Evolutionary conservation across 2,113 vertebrate species (phyloP).

Genomic region (Nipponia nippon): DNA sequence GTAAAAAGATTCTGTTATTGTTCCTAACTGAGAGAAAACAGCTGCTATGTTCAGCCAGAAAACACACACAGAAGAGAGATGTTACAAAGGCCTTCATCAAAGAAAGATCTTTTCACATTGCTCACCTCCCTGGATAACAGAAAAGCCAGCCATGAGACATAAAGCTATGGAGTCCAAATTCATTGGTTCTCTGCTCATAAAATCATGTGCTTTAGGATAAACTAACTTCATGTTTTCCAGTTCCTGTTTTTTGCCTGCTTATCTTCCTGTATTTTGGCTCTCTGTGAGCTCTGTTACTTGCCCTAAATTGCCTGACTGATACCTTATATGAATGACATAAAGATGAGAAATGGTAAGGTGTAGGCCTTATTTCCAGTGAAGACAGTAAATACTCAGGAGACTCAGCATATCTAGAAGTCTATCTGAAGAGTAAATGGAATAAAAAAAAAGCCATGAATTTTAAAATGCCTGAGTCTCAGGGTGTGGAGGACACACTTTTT

Average conservation of each 20-base stretch:
- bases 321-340: background rate
- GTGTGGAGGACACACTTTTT: background rate
- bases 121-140: background rate
- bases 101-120: background rate
- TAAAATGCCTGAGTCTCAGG: background rate
- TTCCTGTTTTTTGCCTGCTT: background rate
- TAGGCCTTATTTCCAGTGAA: background rate
- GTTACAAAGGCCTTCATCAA: background rate
- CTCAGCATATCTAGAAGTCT: background rate
- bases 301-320: background rate
- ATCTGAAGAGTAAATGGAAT: rapidly evolving
- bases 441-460: background rate
- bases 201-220: background rate
- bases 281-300: background rate
- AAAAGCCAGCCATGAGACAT: background rate
- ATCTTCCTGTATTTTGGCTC: background rate
- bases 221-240: background rate
- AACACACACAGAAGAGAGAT: background rate
- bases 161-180: background rate
- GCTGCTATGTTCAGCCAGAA: background rate
- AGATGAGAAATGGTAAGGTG: background rate
- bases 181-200: background rate
- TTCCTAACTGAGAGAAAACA: background rate
- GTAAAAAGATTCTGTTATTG: background rate
- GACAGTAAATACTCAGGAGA: background rate